Evolutionary conservation across 2,888 invertebrate genomes (phyloP).

Genomic region (Arge pagana): DNA sequence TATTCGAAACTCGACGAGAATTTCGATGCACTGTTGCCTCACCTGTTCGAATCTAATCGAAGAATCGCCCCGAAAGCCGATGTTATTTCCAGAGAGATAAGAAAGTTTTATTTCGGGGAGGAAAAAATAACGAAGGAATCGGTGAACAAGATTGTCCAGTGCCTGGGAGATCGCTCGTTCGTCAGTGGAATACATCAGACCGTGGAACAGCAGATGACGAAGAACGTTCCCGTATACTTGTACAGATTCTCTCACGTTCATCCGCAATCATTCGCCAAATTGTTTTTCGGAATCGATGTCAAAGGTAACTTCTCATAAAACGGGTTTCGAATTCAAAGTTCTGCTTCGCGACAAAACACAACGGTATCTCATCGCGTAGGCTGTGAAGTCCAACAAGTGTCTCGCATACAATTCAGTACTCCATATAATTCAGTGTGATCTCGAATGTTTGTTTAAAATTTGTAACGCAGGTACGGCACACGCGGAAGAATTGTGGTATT

Average conservation of each 20-base stretch:
- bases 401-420: too few species aligned
- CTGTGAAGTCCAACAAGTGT: too few species aligned
- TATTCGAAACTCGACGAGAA: slow-evolving; percentile 37
- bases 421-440: too few species aligned
- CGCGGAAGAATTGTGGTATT: slow-evolving; percentile 12
- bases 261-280: slow-evolving; percentile 36
- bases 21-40: slow-evolving; percentile 55
- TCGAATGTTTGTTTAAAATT: too few species aligned
- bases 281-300: neutral
- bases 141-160: slow-evolving; percentile 59
- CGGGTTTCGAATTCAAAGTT: too few species aligned
- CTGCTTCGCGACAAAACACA: too few species aligned
- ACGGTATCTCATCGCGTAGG: too few species aligned
- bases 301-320: neutral
- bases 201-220: slow-evolving; percentile 54
- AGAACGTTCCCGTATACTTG: slow-evolving; percentile 60
- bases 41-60: slow-evolving; percentile 48
- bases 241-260: slow-evolving; percentile 63
- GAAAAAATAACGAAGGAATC: slow-evolving; percentile 43
- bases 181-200: slow-evolving; percentile 58
- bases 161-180: slow-evolving; percentile 62
- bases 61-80: slow-evolving; percentile 30
- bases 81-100: slow-evolving; percentile 53
- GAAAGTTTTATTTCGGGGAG: slow-evolving; percentile 60
- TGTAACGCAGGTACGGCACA: slow-evolving; percentile 11